These are phyloP conservation scores for Zaprionus taronus DNA, from an alignment of 1,140 invertebrate genomes.

Conservation along the genomic window DNA sequence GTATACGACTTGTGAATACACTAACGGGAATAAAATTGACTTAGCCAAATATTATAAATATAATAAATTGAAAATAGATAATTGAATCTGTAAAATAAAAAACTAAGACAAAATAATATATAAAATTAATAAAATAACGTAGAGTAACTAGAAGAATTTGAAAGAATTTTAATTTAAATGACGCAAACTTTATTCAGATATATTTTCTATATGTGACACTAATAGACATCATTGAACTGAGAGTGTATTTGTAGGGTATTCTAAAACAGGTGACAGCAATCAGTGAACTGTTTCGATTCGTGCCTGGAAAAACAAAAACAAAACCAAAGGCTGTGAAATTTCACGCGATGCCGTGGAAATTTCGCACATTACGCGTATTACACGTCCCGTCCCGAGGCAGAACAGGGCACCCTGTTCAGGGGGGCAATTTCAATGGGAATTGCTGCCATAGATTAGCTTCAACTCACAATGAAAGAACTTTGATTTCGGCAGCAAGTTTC, in stretches of 20 bases:
- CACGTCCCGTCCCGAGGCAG: background rate
- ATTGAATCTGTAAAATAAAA: background rate
- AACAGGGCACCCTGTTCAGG: background rate
- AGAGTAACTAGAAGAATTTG: background rate
- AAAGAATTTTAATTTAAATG: no score
- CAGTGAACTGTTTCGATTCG: constrained; percentile 30
- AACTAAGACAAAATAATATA: background rate
- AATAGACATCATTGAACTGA: no score
- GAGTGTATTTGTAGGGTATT: background rate
- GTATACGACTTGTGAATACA: background rate
- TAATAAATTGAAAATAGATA: background rate
- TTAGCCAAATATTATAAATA: background rate
- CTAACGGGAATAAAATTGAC: background rate
- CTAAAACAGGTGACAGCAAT: constrained; percentile 77
- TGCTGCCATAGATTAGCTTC: constrained; percentile 71
- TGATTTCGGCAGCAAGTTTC: constrained; percentile 60
- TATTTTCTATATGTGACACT: no score
- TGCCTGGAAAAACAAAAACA: constrained; percentile 72
- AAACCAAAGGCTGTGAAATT: constrained; percentile 71
- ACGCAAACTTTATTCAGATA: no score
- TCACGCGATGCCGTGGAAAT: constrained; percentile 73
- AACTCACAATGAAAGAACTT: constrained; percentile 35
- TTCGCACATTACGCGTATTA: constrained; percentile 73
- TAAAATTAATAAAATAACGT: background rate
- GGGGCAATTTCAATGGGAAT: constrained; percentile 37